Evolutionary conservation across 2,888 invertebrate genomes (phyloP), one percentile per base, ranked within the genome.

Genomic region (Tromatobia lineatoria): DNA sequence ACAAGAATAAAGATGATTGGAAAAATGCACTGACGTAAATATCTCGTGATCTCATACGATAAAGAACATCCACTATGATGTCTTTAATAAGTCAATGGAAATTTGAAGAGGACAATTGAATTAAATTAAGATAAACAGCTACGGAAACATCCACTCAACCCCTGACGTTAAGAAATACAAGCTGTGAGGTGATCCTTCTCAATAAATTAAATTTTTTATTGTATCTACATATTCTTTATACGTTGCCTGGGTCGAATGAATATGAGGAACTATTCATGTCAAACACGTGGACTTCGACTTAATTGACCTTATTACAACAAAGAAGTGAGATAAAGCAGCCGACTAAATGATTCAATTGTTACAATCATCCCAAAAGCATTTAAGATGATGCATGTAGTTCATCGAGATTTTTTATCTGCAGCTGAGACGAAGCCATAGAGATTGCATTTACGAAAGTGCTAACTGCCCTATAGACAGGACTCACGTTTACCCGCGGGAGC

Each of bases 1-100:
- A 47, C 67, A 47, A 54, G 57, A 52, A 75, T 11, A 34, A 71
- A 57, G 38, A 71, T 59, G 61, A 69, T 69, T 54, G 47, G 57
- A 54, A 57, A 84, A 74, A 78, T 78, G 69, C 57, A 20, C 52
- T 76, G 57, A 34, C 71, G 42, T 20, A 15, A 74, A 59, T 50
- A 47, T 74, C 61, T 20, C 34, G 20, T n/a, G 50, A 50, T 50
- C 38, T 57, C 23, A 10, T 54, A 20, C 57, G 15, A 59, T 47
- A 4, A 45, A 18, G 42, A 73, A 73, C 42, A 50, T 64, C 50
- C 59, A 15, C 18, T 18, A 25, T 42, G 20, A 38, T 34, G 34
- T 20, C 20, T 67, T 29, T 34, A n/a, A 61, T 18, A n/a, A n/a
- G 34, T 34, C 34, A 61, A 8, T 61, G 34, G 34, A 61, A 18